Conservation (phyloP, 2,113 vertebrate species). For the Deroptyus accipitrinus region DNA sequence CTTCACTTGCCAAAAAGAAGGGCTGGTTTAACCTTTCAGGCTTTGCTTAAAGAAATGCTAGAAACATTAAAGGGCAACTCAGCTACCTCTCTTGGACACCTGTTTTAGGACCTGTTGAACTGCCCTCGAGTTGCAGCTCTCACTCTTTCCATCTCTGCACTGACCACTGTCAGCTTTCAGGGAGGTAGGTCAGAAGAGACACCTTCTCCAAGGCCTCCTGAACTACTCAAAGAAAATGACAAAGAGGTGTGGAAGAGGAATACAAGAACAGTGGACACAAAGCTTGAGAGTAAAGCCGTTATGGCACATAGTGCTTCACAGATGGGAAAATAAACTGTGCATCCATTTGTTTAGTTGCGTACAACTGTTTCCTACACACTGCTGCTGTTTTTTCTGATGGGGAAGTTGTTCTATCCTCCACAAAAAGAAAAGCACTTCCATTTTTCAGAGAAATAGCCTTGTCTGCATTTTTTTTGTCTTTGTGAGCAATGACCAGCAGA, state of each 20-base stretch:
- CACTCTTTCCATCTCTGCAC: neutral
- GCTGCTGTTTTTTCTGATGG: neutral
- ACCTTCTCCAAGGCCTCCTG: neutral
- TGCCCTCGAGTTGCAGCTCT: neutral
- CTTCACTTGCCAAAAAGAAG: neutral
- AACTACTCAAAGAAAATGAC: neutral
- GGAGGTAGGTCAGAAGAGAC: neutral
- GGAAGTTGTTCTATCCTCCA: neutral
- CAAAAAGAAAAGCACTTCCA: neutral
- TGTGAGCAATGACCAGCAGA: neutral
- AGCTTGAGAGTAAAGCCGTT: neutral
- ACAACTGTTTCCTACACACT: neutral
- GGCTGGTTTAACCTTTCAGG: neutral
- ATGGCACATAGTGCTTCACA: neutral
- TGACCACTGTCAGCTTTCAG: neutral
- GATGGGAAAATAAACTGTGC: neutral
- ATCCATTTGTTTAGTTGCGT: neutral
- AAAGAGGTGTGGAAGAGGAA: neutral
- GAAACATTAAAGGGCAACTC: neutral
- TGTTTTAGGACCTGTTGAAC: neutral
- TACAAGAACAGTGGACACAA: neutral
- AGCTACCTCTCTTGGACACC: neutral
- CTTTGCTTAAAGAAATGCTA: neutral
- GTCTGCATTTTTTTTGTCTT: neutral
- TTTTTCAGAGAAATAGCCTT: conserved; percentile 18